A percentile compares a stretch with the other conserved stretches of the same genome.
These are phyloP conservation scores for Myopa testacea DNA, from an alignment of 2,888 invertebrate species.

Conservation along the genomic window DNA sequence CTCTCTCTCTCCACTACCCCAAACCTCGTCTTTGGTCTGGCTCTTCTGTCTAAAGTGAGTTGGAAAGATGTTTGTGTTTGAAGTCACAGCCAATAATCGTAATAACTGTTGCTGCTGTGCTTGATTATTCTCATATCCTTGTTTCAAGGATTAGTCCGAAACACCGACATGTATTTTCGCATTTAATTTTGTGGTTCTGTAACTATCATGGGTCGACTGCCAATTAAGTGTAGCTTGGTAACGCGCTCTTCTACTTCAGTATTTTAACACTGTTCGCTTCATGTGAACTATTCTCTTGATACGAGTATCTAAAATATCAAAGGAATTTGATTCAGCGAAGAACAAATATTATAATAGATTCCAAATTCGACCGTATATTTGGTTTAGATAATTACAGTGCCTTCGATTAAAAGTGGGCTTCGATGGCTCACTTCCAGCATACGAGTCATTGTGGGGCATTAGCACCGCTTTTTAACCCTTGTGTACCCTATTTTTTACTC, in stretches of 20 bases:
- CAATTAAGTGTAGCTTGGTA: too few relatives aligned
- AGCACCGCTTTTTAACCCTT: neutral
- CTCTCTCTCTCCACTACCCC: neutral
- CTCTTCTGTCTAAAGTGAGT: neutral
- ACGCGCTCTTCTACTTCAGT: too few relatives aligned
- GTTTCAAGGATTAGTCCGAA: constrained; percentile 9
- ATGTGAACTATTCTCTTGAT: too few relatives aligned
- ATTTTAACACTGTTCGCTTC: too few relatives aligned
- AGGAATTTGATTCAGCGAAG: too few relatives aligned
- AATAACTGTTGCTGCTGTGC: constrained; percentile 12
- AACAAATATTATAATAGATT: too few relatives aligned
- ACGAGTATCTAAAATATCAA: too few relatives aligned
- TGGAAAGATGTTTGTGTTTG: neutral
- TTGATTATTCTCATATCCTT: neutral
- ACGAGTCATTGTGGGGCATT: neutral
- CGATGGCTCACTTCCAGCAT: too few relatives aligned
- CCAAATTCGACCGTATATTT: too few relatives aligned
- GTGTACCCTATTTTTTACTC: neutral
- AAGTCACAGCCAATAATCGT: neutral
- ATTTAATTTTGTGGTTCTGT: constrained; percentile 10
- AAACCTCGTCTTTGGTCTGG: neutral
- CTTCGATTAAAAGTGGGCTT: too few relatives aligned
- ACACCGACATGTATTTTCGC: constrained; percentile 14
- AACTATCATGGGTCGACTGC: neutral
- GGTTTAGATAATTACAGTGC: too few relatives aligned